Conservation (phyloP, 1,140 invertebrate genomes). For the Conus betulinus region DNA sequence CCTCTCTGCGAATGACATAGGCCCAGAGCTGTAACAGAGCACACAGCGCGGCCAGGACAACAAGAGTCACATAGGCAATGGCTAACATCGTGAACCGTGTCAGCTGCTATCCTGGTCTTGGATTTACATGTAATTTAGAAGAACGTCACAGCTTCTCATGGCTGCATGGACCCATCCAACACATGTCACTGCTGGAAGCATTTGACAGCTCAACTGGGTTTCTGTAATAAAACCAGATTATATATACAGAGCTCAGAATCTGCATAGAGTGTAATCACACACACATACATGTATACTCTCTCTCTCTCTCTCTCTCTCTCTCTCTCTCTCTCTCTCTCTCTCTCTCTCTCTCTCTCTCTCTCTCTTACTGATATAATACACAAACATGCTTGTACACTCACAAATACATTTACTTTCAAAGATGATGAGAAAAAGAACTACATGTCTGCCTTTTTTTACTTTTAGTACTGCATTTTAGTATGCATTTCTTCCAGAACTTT, state of each 20-base stretch:
- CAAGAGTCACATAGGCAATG: constrained; percentile 63
- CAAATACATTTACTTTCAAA: too few species aligned
- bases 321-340: too few species aligned
- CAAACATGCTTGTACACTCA: too few species aligned
- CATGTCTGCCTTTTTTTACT: too few species aligned
- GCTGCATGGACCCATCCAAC: not conserved
- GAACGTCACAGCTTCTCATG: not conserved
- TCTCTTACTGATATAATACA: too few species aligned
- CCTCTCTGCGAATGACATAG: constrained; percentile 56
- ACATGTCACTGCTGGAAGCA: not conserved
- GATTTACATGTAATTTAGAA: not conserved
- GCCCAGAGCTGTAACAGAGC: constrained; percentile 63
- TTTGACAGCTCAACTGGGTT: not conserved
- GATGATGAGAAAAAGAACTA: too few species aligned
- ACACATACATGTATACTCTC: too few species aligned
- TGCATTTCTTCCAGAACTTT: too few species aligned
- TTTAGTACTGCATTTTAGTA: too few species aligned
- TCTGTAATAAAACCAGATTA: not conserved
- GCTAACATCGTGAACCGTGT: constrained; percentile 77
- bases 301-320: too few species aligned
- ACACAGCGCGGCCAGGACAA: constrained; percentile 54
- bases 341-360: too few species aligned
- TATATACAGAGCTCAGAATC: not conserved
- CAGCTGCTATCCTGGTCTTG: not conserved
- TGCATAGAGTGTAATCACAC: not conserved